These are phyloP conservation scores for Exaiptasia diaphana DNA, from an alignment of 64 coral and sea anemone species.

Conservation along the genomic window DNA sequence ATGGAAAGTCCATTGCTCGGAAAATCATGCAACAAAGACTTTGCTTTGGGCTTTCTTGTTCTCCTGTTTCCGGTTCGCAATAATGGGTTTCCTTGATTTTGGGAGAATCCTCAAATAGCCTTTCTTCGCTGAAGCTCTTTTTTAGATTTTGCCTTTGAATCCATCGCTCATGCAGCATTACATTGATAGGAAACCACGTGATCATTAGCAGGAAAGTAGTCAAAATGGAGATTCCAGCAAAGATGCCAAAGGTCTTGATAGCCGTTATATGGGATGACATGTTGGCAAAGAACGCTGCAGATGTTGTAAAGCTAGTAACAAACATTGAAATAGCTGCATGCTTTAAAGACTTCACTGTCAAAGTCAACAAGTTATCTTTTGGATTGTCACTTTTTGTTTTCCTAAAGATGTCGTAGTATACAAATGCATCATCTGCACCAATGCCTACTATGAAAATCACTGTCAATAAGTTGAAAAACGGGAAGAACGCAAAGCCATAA, in stretches of 20 bases:
- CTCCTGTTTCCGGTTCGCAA: too few species aligned
- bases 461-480: slow-evolving; percentile 60
- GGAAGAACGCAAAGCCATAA: slow-evolving; percentile 42
- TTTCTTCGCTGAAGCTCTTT: too few species aligned
- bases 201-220: slow-evolving; percentile 81
- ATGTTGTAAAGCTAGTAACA: slow-evolving; percentile 71
- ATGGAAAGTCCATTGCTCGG: slow-evolving; percentile 67
- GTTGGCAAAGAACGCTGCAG: slow-evolving; percentile 66
- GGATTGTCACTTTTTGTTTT: slow-evolving; percentile 33
- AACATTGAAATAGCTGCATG: slow-evolving; percentile 72
- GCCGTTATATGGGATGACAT: slow-evolving; percentile 61
- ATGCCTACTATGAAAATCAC: slow-evolving; percentile 70
- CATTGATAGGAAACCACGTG: slow-evolving; percentile 82
- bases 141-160: slow-evolving; percentile 39
- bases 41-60: too few species aligned
- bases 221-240: slow-evolving; percentile 75
- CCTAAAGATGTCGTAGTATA: slow-evolving; percentile 55
- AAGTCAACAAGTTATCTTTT: slow-evolving; percentile 14
- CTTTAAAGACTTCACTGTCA: slow-evolving; percentile 43
- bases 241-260: slow-evolving; percentile 77
- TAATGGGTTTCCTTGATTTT: too few species aligned
- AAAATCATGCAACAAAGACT: neutral
- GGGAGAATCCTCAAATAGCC: too few species aligned
- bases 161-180: slow-evolving; percentile 59
- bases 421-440: slow-evolving; percentile 69